Base-by-base conservation (phyloP, 92 coral and sea anemone species). In the Zoanthus sociatus region DNA sequence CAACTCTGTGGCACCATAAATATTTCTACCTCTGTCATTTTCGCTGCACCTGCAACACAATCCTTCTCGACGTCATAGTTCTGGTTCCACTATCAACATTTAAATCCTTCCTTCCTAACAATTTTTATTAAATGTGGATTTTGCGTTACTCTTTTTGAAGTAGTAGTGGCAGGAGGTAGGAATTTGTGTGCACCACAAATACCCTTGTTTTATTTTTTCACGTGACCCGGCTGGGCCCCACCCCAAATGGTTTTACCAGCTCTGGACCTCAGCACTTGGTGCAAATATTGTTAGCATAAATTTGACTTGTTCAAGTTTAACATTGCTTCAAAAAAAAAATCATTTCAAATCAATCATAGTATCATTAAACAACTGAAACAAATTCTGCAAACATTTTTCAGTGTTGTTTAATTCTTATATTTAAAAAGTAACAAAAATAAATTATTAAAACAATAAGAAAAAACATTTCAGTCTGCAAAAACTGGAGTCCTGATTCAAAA, bases 191-290 rank as follows among this genome's bases (percentile, higher is more conserved):
- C 61, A 20, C 21, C 44, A 12, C 26, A 46, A 6, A 2, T n/a
- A 37, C 12, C 14, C 13, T 13, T 50, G 55, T 66, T 81, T 81
- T 64, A 16, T 67, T 67, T 46, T 50, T 64, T 63, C 85, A 48
- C 20, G 44, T 47, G 75, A 46, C 85, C 85, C 85, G 75, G 85
- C 85, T 46, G 45, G 85, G 85, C 85, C 85, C 85, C 85, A 64
- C 85, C 48, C 75, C 85, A 81, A 81, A 81, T 81, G 85, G 42
- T 81, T 81, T 42, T 21, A 81, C n/a, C n/a, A n/a, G n/a, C n/a
- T n/a, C n/a, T n/a, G n/a, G n/a, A n/a, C n/a, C n/a, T n/a, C n/a
- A n/a, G n/a, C n/a, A n/a, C n/a, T n/a, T n/a, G n/a, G n/a, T n/a
- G n/a, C n/a, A n/a, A n/a, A n/a, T n/a, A n/a, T n/a, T n/a, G n/a